Conservation (phyloP, 2,113 vertebrate species). For the Amphiprion ocellaris region DNA sequence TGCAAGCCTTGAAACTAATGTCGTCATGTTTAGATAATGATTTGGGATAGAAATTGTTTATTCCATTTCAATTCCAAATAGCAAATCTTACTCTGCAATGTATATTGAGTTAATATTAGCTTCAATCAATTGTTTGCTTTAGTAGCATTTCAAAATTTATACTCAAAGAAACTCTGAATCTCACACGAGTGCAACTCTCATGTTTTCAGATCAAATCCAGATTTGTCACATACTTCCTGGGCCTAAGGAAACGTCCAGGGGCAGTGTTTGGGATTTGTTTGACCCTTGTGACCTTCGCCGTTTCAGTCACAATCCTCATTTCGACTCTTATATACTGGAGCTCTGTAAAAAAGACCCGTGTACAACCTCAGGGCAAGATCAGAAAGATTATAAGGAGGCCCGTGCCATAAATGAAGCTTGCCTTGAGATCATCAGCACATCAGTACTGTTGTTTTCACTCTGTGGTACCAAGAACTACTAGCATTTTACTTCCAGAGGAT, state of each 20-base stretch:
- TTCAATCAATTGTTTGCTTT: neutral
- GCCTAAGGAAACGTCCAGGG: slow-evolving; percentile 90
- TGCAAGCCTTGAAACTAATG: too few species aligned
- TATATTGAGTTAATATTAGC: neutral
- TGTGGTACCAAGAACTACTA: slow-evolving; percentile 35
- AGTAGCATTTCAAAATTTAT: neutral
- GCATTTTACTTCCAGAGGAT: slow-evolving; percentile 20
- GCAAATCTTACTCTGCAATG: neutral
- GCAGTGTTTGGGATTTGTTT: slow-evolving; percentile 92
- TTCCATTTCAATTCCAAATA: neutral
- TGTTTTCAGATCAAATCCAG: slow-evolving; percentile 93
- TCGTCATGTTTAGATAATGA: neutral
- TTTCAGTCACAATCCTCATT: slow-evolving; percentile 90
- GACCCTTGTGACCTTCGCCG: slow-evolving; percentile 85
- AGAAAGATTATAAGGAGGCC: slow-evolving; percentile 91
- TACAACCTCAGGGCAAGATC: slow-evolving; percentile 91
- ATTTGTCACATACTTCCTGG: slow-evolving; percentile 91
- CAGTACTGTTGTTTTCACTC: slow-evolving; percentile 38
- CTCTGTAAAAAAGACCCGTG: slow-evolving; percentile 90
- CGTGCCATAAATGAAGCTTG: slow-evolving; percentile 75
- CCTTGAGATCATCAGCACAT: slow-evolving; percentile 74
- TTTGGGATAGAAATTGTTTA: neutral
- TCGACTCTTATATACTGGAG: slow-evolving; percentile 92
- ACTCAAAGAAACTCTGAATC: slow-evolving; percentile 23
- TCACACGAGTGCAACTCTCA: slow-evolving; percentile 69